Percentiles rank a stretch among this genome's conserved stretches.
Conservation (phyloP, 1,140 invertebrate species). For the Pachyrhynchus sulphureomaculatus region DNA sequence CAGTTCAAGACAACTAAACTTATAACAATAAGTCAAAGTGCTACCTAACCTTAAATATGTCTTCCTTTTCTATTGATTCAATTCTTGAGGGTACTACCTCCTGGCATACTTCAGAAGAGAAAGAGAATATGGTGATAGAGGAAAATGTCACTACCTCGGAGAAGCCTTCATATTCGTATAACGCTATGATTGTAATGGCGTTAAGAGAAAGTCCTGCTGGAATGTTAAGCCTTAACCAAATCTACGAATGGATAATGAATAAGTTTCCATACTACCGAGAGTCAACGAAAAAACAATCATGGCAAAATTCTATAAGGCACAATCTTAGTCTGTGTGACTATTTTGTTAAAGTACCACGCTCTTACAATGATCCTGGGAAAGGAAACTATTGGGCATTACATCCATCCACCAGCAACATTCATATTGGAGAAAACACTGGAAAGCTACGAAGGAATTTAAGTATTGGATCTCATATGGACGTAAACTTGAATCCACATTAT, state of each 20-base stretch:
- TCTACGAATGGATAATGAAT: background rate
- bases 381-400: constrained; percentile 1
- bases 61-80: too few species aligned
- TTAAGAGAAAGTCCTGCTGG: background rate
- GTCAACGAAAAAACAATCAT: background rate
- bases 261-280: background rate
- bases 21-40: too few species aligned
- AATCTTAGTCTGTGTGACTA: background rate
- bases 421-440: background rate
- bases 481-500: too few species aligned
- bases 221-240: background rate
- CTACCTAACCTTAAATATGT: too few species aligned
- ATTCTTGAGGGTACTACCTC: too few species aligned
- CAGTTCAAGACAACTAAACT: too few species aligned
- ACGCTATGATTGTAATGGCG: background rate
- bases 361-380: background rate
- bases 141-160: background rate
- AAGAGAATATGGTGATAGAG: too few species aligned
- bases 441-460: background rate
- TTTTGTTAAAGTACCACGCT: background rate
- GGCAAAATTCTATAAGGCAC: background rate
- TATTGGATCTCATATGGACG: too few species aligned
- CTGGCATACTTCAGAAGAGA: too few species aligned
- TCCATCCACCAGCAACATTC: background rate
- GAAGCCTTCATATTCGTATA: background rate